These are phyloP conservation scores for Caenorhabditis tropicalis DNA, from an alignment of 1,140 invertebrate genomes.

Conservation along the genomic window DNA sequence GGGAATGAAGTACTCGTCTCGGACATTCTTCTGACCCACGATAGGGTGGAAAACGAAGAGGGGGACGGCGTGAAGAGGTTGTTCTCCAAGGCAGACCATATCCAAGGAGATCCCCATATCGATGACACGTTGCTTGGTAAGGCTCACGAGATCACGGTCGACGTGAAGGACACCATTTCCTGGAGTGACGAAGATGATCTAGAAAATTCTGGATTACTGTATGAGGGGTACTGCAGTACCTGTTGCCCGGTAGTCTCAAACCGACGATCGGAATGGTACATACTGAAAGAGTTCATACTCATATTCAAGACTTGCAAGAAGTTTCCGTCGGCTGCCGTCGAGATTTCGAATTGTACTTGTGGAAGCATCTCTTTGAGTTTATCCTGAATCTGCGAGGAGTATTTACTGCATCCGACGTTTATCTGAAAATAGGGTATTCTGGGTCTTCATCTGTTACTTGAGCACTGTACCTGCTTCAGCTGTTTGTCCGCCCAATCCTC, in stretches of 20 bases:
- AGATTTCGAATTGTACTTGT: slow-evolving; percentile 77
- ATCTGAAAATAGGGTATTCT: neutral
- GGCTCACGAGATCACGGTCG: slow-evolving; percentile 92
- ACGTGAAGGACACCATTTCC: slow-evolving; percentile 95
- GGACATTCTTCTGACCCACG: neutral
- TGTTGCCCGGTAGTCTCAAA: slow-evolving; percentile 97
- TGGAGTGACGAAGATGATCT: slow-evolving; percentile 89
- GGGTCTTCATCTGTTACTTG: neutral
- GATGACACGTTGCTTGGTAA: slow-evolving; percentile 97
- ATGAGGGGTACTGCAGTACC: slow-evolving; percentile 73
- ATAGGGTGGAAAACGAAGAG: slow-evolving; percentile 80
- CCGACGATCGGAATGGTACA: slow-evolving; percentile 94
- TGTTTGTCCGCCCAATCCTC: slow-evolving; percentile 94
- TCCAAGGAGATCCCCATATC: slow-evolving; percentile 83
- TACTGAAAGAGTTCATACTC: slow-evolving; percentile 83
- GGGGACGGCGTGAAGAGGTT: slow-evolving; percentile 96
- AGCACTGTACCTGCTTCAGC: slow-evolving; percentile 52
- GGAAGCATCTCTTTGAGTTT: slow-evolving; percentile 52
- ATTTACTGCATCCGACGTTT: slow-evolving; percentile 83
- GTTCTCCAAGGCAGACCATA: slow-evolving; percentile 97
- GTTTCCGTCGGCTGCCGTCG: slow-evolving; percentile 91
- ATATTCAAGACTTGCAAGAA: slow-evolving; percentile 85
- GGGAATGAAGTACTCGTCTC: slow-evolving; percentile 72
- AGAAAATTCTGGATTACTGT: slow-evolving; percentile 27
- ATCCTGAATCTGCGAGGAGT: slow-evolving; percentile 76